Percentiles rank a stretch among this genome's conserved stretches.
Evolutionary conservation across 2,888 invertebrate genomes (phyloP).

Genomic region (Hemithea aestivaria): DNA sequence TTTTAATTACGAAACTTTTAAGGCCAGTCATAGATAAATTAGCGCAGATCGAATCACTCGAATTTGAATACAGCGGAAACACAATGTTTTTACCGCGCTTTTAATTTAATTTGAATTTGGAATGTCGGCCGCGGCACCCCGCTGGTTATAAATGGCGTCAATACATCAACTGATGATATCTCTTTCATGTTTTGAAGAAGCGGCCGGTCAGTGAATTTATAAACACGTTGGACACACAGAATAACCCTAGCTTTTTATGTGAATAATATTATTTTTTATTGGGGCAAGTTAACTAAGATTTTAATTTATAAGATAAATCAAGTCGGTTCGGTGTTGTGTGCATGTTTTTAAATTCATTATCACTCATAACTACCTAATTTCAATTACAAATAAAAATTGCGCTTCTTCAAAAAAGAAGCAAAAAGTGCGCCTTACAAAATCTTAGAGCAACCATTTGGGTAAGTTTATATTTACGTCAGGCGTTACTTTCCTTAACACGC

Average conservation of each 20-base stretch:
- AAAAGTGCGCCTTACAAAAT: no score
- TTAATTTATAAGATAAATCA: no score
- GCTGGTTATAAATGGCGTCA: conserved; percentile 71
- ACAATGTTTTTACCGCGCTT: conserved; percentile 73
- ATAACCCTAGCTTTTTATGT: conserved; percentile 35
- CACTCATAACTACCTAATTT: no score
- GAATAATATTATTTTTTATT: no score
- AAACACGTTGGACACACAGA: conserved; percentile 51
- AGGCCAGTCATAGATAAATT: conserved; percentile 71
- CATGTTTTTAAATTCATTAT: no score
- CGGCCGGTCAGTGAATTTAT: conserved; percentile 65
- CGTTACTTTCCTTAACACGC: no score
- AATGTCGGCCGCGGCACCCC: conserved; percentile 68
- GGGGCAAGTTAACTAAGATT: no score
- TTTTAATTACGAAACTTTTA: conserved; percentile 8
- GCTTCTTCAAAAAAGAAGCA: no score
- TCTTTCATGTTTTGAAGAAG: conserved; percentile 72
- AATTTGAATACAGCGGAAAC: conserved; percentile 69
- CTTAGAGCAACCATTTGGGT: no score
- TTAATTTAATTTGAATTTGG: conserved; percentile 76
- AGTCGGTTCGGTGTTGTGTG: no score
- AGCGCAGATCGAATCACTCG: conserved; percentile 68
- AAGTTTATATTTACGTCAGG: no score
- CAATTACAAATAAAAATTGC: no score
- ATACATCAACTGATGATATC: conserved; percentile 78